Evolutionary conservation across 2,888 invertebrate genomes (phyloP).

Genomic region (Drosophila tripunctata): DNA sequence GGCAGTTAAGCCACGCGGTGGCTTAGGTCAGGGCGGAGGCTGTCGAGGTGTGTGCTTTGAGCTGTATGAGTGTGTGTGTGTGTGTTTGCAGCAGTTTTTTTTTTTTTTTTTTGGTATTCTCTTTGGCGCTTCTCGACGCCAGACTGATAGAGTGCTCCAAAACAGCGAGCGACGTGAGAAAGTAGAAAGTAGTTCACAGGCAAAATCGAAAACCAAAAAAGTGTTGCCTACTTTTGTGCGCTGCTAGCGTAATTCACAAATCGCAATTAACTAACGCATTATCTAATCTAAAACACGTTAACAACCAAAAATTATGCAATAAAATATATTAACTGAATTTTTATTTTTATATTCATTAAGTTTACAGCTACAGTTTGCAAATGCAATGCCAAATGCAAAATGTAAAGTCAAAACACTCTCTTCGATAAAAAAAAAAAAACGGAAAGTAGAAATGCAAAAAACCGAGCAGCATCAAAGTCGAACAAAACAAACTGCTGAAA

Average conservation of each 20-base stretch:
- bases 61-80: background rate
- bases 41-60: conserved; percentile 62
- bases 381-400: conserved; percentile 52
- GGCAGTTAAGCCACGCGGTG: conserved; percentile 75
- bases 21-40: conserved; percentile 75
- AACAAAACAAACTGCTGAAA: conserved; percentile 71
- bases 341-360: too few relatives aligned
- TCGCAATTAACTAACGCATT: too few relatives aligned
- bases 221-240: conserved; percentile 57
- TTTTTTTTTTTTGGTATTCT: conserved; percentile 2
- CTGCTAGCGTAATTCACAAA: background rate
- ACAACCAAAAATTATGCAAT: background rate
- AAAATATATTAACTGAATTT: too few relatives aligned
- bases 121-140: conserved; percentile 33
- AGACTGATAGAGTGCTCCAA: conserved; percentile 71
- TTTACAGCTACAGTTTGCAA: conserved; percentile 62
- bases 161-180: conserved; percentile 28
- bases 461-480: conserved; percentile 67
- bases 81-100: conserved; percentile 28
- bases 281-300: conserved; percentile 6
- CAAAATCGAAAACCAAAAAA: too few relatives aligned
- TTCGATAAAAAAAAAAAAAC: conserved; percentile 26
- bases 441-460: conserved; percentile 30
- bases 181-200: background rate
- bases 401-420: too few relatives aligned